phyloP scores from a whole-genome alignment of 2,797 vertebrate species.

The Cossypha dichroa region DNA sequence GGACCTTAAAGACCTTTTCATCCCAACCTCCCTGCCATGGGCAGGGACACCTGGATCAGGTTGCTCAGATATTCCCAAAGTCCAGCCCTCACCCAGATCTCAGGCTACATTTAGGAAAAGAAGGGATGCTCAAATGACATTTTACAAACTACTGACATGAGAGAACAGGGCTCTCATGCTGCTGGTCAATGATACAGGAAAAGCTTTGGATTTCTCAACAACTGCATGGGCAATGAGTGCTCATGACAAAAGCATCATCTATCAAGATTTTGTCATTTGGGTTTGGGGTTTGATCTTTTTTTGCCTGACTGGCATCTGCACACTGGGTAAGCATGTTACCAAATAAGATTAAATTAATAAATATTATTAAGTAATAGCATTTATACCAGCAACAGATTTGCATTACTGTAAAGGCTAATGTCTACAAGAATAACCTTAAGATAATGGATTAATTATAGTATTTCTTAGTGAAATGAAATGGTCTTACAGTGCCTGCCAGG shows the following conservation, averaged over 20 bases:
- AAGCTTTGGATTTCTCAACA: background rate
- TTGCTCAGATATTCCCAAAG: background rate
- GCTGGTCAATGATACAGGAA: background rate
- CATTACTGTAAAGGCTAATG: background rate
- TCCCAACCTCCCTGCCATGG: background rate
- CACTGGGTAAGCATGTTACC: background rate
- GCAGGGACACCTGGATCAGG: background rate
- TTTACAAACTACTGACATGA: background rate
- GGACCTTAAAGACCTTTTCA: background rate
- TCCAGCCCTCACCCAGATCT: background rate
- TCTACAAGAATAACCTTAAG: background rate
- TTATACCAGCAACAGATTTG: background rate
- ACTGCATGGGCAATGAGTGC: background rate
- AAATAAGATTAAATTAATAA: background rate
- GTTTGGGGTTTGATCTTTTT: background rate
- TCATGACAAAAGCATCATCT: background rate
- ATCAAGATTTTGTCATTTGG: background rate
- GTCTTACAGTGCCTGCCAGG: background rate
- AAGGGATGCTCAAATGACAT: background rate
- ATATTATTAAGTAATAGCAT: background rate
- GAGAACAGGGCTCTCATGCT: background rate
- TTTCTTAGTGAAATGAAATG: background rate
- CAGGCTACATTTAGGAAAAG: background rate
- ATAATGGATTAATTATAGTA: background rate
- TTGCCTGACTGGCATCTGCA: background rate